Base-by-base conservation (phyloP, 2,113 vertebrate genomes). In the Lagopus muta region DNA sequence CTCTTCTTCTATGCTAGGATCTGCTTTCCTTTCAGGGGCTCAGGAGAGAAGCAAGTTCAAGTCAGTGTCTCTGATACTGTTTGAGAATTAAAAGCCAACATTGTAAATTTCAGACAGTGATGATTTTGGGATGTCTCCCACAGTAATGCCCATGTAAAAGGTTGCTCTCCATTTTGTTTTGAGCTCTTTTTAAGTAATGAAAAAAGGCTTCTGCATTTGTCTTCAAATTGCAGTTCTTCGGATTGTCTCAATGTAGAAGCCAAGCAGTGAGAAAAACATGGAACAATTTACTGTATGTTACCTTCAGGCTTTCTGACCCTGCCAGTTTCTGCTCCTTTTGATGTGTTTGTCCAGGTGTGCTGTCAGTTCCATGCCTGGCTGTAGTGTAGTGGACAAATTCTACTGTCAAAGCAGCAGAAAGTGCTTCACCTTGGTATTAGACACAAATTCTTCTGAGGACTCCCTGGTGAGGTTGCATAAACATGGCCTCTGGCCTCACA, bases 21-120 rank as follows among this genome's bases (percentile, higher is more conserved):
- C 57, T 84, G 40, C 14, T 54, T 58, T 90, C 32, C 62, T 67
- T 70, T 30, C 82, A 97, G 95, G 3, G 25, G 72, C 57, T 88
- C 82, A 2, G 93, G 95, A 25, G 77, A 73, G n/a, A 66, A 82
- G 61, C 55, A 58, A 21, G 27, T 96, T 66, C 90, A 54, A 1
- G 77, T 98, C 82, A 98, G 88, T 0, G 93, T 98, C 60, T 98
- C 98, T 6, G 98, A 98, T 90, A 97, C 97, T 67, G 97, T 98
- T 97, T 98, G 97, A 1, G 95, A 98, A 66, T 98, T 98, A 98
- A 97, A 97, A 27, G 97, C 97, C 1, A 96, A 94, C 34, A 96
- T 97, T 98, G 94, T 98, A 98, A n/a, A 93, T 97, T 45, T 98
- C 97, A 1, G 77, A 47, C 48, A 52, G 97, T 13, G 91, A 78